phyloP scores from a whole-genome alignment of 2,888 invertebrate species.

The Mimumesa dahlbomi region DNA sequence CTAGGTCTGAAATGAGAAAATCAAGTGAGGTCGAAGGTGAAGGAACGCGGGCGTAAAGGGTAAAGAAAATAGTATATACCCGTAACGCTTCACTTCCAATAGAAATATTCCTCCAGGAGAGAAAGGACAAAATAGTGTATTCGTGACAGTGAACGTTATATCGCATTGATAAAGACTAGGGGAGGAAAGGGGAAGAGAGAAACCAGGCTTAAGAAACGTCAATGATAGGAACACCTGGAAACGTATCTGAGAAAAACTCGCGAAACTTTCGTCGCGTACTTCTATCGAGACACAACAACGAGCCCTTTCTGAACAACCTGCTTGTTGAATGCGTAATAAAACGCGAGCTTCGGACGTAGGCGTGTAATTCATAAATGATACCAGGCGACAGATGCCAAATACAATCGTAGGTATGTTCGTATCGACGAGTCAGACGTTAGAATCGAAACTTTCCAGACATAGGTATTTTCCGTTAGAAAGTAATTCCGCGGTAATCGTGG shows the following conservation, averaged over 20 bases:
- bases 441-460: constrained; percentile 13
- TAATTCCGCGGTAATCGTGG: neutral
- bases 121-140: no score
- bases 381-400: constrained; percentile 19
- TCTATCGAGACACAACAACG: neutral
- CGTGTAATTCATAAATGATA: constrained; percentile 41
- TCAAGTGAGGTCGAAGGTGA: neutral
- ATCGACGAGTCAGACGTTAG: constrained; percentile 24
- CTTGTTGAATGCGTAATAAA: neutral
- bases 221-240: constrained; percentile 49
- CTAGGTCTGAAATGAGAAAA: neutral
- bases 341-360: constrained; percentile 7
- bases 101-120: no score
- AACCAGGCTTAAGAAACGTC: constrained; percentile 7
- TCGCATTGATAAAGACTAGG: no score
- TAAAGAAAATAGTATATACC: constrained; percentile 1
- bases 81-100: no score
- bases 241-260: constrained; percentile 16
- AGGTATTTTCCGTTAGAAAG: constrained; percentile 14
- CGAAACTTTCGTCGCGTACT: constrained; percentile 6
- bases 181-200: constrained; percentile 1
- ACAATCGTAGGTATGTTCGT: constrained; percentile 43
- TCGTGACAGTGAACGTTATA: no score
- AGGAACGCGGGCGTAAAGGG: neutral
- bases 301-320: constrained; percentile 5